Conservation (phyloP, 2,113 vertebrate species). For the Ciconia maguari region DNA sequence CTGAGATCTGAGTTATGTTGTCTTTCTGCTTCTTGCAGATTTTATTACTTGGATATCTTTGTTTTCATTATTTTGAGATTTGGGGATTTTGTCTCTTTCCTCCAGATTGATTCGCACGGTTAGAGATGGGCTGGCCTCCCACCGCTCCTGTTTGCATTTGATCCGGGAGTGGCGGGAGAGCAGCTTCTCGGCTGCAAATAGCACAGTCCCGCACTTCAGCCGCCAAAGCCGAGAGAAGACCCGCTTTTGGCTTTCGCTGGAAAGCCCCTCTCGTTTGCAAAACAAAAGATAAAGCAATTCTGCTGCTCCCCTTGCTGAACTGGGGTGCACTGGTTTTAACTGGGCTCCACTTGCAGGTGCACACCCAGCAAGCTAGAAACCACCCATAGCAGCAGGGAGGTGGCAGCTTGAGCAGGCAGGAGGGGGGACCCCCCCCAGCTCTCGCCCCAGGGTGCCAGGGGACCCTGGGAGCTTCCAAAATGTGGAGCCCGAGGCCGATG, state of each 20-base stretch:
- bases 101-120: conserved; percentile 53
- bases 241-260: not conserved
- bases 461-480: not conserved
- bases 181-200: conserved; percentile 30
- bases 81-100: conserved; percentile 74
- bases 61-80: conserved; percentile 80
- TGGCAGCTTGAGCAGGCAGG: not conserved
- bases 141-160: conserved; percentile 63
- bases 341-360: not conserved
- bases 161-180: conserved; percentile 46
- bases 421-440: fast-evolving
- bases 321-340: not conserved
- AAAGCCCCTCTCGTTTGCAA: fast-evolving
- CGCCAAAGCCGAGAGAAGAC: not conserved
- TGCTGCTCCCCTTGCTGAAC: fast-evolving
- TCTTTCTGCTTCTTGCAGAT: conserved; percentile 71
- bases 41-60: conserved; percentile 77
- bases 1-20: conserved; percentile 71
- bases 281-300: not conserved
- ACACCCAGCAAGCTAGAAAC: not conserved
- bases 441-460: not conserved
- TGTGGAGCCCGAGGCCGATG: fast-evolving
- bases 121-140: conserved; percentile 50
- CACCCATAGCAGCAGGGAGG: not conserved
- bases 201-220: not conserved